Conservation (phyloP, 2,113 vertebrate genomes). For the Coregonus clupeaformis region DNA sequence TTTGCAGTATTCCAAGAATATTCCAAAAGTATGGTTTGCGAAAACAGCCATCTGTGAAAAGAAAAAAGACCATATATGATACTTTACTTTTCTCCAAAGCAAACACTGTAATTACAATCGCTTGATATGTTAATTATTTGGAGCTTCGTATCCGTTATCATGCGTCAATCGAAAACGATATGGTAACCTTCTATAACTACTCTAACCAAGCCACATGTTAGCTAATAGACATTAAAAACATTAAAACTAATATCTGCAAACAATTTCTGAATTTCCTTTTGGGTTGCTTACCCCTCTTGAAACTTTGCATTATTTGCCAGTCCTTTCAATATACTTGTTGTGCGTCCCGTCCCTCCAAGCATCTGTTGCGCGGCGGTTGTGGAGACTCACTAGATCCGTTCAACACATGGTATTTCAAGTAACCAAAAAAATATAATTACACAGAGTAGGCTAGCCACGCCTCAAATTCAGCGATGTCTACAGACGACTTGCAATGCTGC, state of each 20-base stretch:
- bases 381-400: background rate
- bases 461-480: constrained; percentile 16
- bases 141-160: too few relatives aligned
- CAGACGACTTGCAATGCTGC: background rate
- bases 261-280: background rate
- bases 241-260: background rate
- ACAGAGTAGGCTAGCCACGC: constrained; percentile 47
- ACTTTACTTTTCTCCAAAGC: background rate
- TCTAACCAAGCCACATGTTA: background rate
- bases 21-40: constrained; percentile 51
- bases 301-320: background rate
- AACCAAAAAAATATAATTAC: constrained; percentile 3
- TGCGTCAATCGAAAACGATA: too few relatives aligned
- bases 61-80: background rate
- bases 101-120: background rate
- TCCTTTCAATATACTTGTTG: background rate
- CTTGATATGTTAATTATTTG: too few relatives aligned
- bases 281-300: constrained; percentile 1
- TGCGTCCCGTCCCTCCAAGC: background rate
- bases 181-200: too few relatives aligned
- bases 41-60: constrained; percentile 56
- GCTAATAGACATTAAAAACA: background rate
- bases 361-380: background rate
- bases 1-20: constrained; percentile 49
- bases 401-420: constrained; percentile 37